Evolutionary conservation across 2,113 vertebrate genomes (phyloP), one percentile per base, ranked within the genome.

Genomic region (Sturnus vulgaris): DNA sequence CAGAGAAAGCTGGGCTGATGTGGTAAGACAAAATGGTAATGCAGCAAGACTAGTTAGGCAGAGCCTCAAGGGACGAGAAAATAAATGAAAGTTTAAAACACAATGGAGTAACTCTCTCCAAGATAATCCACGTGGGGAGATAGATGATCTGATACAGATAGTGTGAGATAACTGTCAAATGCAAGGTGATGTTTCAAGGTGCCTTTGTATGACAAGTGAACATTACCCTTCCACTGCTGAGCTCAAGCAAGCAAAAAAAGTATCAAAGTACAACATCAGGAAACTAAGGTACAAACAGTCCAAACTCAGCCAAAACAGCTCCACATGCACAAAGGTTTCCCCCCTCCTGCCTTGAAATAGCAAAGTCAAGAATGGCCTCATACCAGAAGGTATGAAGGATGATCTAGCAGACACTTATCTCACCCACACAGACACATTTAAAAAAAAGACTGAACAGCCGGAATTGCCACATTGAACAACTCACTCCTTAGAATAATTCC

Each of bases 401-500:
- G 90, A 95, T 92, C 63, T 49, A 93, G 85, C 85, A 93, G 71
- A 88, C 90, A 92, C 68, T 93, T 96, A 92, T 73, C 91, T 95
- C 95, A 95, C 69, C 90, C 90, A 91, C 95, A 89, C 90, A 92
- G 78, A 65, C 42, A 84, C 56, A 37, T 72, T n/a, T 37, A 2
- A 10, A 57, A 53, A 91, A 57, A 23, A 65, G 11, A 73, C 35
- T 60, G 25, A 92, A 66, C 79, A 93, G 76, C 46, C 21, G 1
- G 65, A 90, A 88, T 19, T 90, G 86, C 25, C 71, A 80, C 52
- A 79, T 5, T 52, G 86, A 95, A 65, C 52, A 64, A 82, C 66
- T 87, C 77, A 42, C 28, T 55, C 78, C 75, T 90, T 24, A 92
- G 37, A 69, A 88, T 77, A 90, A 83, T 53, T 81, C 65, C 81